A percentile compares a stretch with the other conserved stretches of the same genome.
phyloP scores from a whole-genome alignment of 2,888 invertebrate genomes.

The Drosophila kokeensis region DNA sequence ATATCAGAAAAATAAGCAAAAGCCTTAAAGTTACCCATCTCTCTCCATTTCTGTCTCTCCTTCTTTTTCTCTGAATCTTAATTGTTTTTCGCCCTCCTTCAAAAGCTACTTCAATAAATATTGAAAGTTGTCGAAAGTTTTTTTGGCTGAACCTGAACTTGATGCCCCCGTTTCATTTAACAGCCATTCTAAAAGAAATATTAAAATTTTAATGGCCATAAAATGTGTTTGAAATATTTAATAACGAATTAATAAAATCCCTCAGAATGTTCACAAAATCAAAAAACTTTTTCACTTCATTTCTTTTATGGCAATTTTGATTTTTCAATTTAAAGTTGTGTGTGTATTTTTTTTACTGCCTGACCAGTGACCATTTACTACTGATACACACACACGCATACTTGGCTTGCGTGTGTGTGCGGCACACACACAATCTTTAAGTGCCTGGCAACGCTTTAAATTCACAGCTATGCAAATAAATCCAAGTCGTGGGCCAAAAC shows the following conservation, averaged over 20 bases:
- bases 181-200: background rate
- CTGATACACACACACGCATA: slow-evolving; percentile 13
- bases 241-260: background rate
- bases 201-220: background rate
- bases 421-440: slow-evolving; percentile 27
- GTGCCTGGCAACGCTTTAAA: slow-evolving; percentile 34
- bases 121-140: background rate
- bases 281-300: background rate
- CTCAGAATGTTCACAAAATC: background rate
- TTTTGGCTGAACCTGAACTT: background rate
- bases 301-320: background rate
- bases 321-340: background rate
- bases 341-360: background rate
- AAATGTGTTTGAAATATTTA: background rate
- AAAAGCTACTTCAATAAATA: background rate
- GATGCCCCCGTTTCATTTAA: background rate
- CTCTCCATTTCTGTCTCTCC: background rate
- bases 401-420: background rate
- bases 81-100: background rate
- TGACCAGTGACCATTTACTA: slow-evolving; percentile 32
- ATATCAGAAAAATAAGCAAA: background rate
- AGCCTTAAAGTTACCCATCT: background rate
- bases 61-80: background rate
- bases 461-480: slow-evolving; percentile 71
- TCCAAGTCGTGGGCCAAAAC: slow-evolving; percentile 59